Evolutionary conservation across 2,888 invertebrate species (phyloP), one percentile per base, ranked within the genome.

Genomic region (Polydrusus cervinus): DNA sequence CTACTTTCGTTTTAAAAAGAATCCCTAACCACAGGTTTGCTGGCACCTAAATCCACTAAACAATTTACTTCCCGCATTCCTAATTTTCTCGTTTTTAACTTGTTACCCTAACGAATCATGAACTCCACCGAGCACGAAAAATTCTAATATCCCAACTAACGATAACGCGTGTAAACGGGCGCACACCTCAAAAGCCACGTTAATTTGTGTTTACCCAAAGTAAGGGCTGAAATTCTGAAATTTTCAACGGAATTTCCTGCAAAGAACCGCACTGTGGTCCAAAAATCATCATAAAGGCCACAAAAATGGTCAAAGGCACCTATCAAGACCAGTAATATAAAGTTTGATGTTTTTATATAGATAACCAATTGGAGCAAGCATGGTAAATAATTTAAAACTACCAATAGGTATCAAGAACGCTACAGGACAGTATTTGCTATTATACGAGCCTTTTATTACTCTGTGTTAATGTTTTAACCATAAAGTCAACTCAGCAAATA

Each of bases 141-240:
- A 53, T 53, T 20, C n/a, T n/a, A n/a, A 30, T 20, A 53, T 53
- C 25, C 11, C 20, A 25, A 11, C 25, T 25, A 53, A 53, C 51
- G 51, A 43, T 25, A 53, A 53, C 53, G 25, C 25, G 18, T 25
- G 30, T n/a, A 53, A 25, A 30, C 53, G 30, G 1, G 25, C n/a
- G 2, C 14, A 20, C 25, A 53, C 53, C 30, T 53, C 53, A 53
- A 53, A 53, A 53, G 25, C 30, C 53, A 30, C 53, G 53, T 30
- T 53, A 53, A 53, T 53, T 53, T 53, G 53, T 53, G 53, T 53
- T 53, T 53, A 30, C 53, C 53, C 53, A 53, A 13, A 53, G 25
- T 53, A 13, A 53, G 25, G 53, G 53, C 20, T 53, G 25, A 51
- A 51, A 51, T 51, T 20, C n/a, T 43, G n/a, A 43, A 51, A 51